Conservation (phyloP, 2,113 vertebrate genomes). For the Arenaria interpres region DNA sequence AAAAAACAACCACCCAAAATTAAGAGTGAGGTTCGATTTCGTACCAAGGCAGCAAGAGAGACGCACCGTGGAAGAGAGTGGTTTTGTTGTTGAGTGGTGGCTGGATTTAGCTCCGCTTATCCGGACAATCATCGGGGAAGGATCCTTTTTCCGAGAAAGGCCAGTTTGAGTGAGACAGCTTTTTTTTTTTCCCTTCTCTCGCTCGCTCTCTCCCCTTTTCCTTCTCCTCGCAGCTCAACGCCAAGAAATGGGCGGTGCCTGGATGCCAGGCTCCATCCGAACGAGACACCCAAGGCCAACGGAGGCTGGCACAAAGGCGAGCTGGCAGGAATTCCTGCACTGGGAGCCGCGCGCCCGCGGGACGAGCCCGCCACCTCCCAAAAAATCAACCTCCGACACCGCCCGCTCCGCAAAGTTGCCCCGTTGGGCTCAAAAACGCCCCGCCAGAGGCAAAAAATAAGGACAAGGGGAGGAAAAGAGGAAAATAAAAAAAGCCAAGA, state of each 20-base stretch:
- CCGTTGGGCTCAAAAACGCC: not conserved
- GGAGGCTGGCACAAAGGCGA: constrained; percentile 74
- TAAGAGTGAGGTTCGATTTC: constrained; percentile 64
- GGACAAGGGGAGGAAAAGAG: not conserved
- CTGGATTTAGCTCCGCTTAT: constrained; percentile 69
- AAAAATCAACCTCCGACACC: not conserved
- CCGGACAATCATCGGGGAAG: constrained; percentile 69
- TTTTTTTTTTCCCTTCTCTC: constrained; percentile 61
- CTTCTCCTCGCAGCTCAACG: constrained; percentile 72
- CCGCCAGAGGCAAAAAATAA: not conserved
- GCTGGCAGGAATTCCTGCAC: constrained; percentile 72
- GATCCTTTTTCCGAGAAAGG: constrained; percentile 71
- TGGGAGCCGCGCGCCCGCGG: not conserved
- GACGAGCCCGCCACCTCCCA: constrained; percentile 8
- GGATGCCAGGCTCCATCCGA: constrained; percentile 74
- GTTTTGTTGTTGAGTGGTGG: constrained; percentile 63
- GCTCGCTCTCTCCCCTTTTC: constrained; percentile 67
- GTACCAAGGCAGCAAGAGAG: constrained; percentile 68
- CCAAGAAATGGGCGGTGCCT: constrained; percentile 77
- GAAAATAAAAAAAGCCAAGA: not conserved
- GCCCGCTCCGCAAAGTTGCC: constrained; percentile 17
- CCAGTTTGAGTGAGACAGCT: constrained; percentile 72
- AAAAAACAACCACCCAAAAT: not conserved
- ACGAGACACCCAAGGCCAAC: constrained; percentile 70
- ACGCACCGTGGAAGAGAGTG: constrained; percentile 66